Base-by-base conservation (phyloP, 2,888 invertebrate species). In the Synergus gifuensis region DNA sequence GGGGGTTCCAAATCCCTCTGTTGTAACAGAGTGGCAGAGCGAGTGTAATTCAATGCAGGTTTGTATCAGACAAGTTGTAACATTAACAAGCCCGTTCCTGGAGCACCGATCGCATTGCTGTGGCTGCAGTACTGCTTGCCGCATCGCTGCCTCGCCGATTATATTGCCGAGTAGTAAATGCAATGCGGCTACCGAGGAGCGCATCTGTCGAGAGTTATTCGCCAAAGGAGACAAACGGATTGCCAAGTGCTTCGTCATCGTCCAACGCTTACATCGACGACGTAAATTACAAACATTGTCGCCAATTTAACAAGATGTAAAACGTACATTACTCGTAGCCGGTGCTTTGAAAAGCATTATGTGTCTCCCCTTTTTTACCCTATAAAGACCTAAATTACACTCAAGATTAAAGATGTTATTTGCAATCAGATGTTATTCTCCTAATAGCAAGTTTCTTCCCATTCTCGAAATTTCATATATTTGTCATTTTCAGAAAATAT, bases 121-220 rank as follows among this genome's bases (percentile, higher is more conserved):
- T 9, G 18, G 18, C 58, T 18, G 18, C 16, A 18, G 58, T 28
- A 67, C 44, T 44, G 69, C 49, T 69, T 69, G 69, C 69, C 46
- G 46, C 69, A 49, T 67, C 66, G 62, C 36, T 36, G 62, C 36
- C 14, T 63, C 64, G 22, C 11, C 67, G 67, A 67, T 69, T 49
- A 69, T 49, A 69, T 69, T 69, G 69, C 49, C 28, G 64, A 64
- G 64, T 64, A 64, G 46, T 18, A 49, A 69, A 69, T 69, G 49
- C 69, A 69, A 69, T 49, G 46, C 69, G 18, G 69, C 69, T 69
- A 69, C 69, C 49, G 46, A 49, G 46, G 69, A 69, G 69, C 16
- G 69, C 69, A 69, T 69, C 69, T 69, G 69, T 69, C 49, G 69
- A 67, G 67, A 44, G 69, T 49, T 69, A 69, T 69, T 69, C 69